Percentiles rank a stretch among this genome's conserved stretches.
Conservation (phyloP, 2,888 invertebrate genomes). For the Pseudococcus longispinus region DNA sequence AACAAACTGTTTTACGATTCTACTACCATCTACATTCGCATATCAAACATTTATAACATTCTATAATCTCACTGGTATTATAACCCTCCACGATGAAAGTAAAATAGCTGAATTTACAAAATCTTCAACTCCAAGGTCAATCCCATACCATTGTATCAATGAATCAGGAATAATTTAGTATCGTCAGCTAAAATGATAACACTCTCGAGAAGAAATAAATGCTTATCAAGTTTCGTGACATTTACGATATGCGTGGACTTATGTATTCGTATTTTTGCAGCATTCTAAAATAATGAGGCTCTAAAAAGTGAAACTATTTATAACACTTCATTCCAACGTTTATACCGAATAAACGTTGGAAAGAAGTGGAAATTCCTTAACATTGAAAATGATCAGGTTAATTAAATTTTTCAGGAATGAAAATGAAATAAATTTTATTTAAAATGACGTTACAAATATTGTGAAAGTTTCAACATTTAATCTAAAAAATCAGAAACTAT, state of each 20-base stretch:
- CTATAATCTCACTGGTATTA: not conserved
- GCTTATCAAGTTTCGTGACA: not conserved
- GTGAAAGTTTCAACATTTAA: slow-evolving; percentile 31
- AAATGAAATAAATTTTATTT: slow-evolving; percentile 17
- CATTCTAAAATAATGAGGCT: not conserved
- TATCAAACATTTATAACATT: not conserved
- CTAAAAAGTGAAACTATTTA: not conserved
- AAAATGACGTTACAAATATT: slow-evolving; percentile 38
- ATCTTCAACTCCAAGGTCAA: not conserved
- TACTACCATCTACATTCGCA: not conserved
- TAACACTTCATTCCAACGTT: too few species aligned
- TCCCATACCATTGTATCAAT: not conserved
- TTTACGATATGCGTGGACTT: not conserved
- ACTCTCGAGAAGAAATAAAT: not conserved
- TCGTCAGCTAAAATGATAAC: not conserved
- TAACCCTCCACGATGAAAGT: not conserved
- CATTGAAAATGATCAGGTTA: not conserved
- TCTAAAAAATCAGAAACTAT: slow-evolving; percentile 3
- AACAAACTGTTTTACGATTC: not conserved
- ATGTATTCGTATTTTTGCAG: not conserved
- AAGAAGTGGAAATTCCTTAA: too few species aligned
- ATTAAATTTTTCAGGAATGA: not conserved
- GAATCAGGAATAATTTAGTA: not conserved
- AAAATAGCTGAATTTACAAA: not conserved
- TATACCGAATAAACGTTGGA: too few species aligned